Conservation (phyloP, 2,113 vertebrate genomes). For the Notechis scutatus region DNA sequence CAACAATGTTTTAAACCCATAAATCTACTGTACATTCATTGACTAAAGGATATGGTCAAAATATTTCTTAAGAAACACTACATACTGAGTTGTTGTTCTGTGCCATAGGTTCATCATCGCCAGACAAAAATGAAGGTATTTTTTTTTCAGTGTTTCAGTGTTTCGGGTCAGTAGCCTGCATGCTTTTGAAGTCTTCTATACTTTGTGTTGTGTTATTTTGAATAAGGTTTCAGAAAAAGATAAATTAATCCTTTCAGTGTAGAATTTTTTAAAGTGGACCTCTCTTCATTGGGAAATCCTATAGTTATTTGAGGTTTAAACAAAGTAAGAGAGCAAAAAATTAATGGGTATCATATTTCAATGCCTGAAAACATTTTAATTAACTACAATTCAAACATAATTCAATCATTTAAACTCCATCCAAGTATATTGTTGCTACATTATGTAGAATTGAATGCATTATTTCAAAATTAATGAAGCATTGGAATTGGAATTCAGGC, state of each 20-base stretch:
- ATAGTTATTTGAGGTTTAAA: background rate
- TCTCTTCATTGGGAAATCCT: background rate
- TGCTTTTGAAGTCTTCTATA: slow-evolving; percentile 66
- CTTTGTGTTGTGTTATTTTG: slow-evolving; percentile 73
- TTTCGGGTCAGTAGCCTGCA: slow-evolving; percentile 77
- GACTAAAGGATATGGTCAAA: slow-evolving; percentile 69
- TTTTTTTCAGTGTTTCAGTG: slow-evolving; percentile 66
- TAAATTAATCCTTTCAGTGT: slow-evolving; percentile 19
- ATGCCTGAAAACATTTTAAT: background rate
- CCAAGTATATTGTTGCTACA: background rate
- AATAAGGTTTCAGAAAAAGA: slow-evolving; percentile 33
- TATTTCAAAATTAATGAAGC: background rate
- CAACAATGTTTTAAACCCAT: slow-evolving; percentile 34
- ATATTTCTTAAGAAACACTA: slow-evolving; percentile 49
- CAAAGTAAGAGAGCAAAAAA: background rate
- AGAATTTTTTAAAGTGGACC: slow-evolving; percentile 39
- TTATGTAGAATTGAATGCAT: background rate
- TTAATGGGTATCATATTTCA: background rate
- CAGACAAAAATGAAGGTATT: slow-evolving; percentile 98
- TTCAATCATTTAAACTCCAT: background rate
- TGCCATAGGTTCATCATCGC: slow-evolving; percentile 96
- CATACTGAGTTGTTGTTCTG: slow-evolving; percentile 80
- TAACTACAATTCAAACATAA: background rate
- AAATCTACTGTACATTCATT: slow-evolving; percentile 51
- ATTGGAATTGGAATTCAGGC: background rate